Evolutionary conservation across 2,797 vertebrate genomes (phyloP).

Genomic region (Sphaeramia orbicularis): DNA sequence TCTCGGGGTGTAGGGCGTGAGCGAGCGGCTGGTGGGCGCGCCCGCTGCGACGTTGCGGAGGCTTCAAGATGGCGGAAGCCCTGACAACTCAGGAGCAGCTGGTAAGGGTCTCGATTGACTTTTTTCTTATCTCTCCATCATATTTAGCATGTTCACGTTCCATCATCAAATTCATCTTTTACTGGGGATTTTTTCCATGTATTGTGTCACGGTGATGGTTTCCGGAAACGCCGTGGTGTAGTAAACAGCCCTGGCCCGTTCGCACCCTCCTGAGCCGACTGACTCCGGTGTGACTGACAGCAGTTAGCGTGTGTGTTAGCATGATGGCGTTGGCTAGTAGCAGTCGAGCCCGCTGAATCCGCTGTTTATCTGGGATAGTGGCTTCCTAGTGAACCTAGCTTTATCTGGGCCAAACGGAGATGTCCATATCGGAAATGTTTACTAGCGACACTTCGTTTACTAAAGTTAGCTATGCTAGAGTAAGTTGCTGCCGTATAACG

Average conservation of each 20-base stretch:
- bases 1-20: conserved; percentile 55
- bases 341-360: conserved; percentile 32
- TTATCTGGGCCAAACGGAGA: neutral
- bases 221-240: neutral
- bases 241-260: conserved; percentile 67
- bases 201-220: neutral
- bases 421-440: neutral
- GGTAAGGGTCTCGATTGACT: conserved; percentile 79
- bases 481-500: conserved; percentile 15
- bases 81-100: conserved; percentile 90
- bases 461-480: neutral
- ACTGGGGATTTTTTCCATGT: neutral
- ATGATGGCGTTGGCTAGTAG: conserved; percentile 64
- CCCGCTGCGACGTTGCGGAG: conserved; percentile 86
- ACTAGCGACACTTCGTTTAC: fast-evolving
- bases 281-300: conserved; percentile 77
- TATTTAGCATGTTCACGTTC: neutral
- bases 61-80: conserved; percentile 93
- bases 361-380: conserved; percentile 7
- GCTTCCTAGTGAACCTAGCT: neutral
- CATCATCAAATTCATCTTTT: neutral
- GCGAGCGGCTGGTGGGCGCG: conserved; percentile 79
- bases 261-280: conserved; percentile 48
- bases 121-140: neutral
- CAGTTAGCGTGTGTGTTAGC: conserved; percentile 72